phyloP scores from a whole-genome alignment of 2,888 invertebrate genomes.

The Lobophora halterata region DNA sequence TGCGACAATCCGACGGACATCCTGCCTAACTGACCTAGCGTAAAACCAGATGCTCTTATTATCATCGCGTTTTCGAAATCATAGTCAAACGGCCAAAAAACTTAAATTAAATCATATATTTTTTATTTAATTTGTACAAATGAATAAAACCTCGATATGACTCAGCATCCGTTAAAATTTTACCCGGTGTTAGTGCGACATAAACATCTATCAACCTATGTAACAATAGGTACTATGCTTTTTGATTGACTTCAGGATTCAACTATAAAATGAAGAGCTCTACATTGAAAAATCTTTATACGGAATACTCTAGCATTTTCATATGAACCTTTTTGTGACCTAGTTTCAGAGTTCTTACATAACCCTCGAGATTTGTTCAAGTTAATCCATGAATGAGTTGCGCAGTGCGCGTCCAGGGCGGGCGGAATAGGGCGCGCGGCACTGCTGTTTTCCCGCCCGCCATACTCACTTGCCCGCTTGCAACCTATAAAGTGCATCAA shows the following conservation, averaged over 20 bases:
- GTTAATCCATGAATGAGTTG: slow-evolving; percentile 31
- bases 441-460: slow-evolving; percentile 47
- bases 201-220: too few relatives aligned
- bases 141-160: too few relatives aligned
- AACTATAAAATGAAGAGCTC: too few relatives aligned
- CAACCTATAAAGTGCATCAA: slow-evolving; percentile 20
- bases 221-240: too few relatives aligned
- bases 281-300: neutral
- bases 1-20: slow-evolving; percentile 34
- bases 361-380: slow-evolving; percentile 8
- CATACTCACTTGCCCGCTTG: slow-evolving; percentile 36
- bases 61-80: too few relatives aligned
- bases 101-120: too few relatives aligned
- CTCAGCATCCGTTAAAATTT: too few relatives aligned
- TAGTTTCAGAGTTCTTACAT: slow-evolving; percentile 18
- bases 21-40: slow-evolving; percentile 26
- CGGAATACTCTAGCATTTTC: neutral
- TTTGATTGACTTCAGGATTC: too few relatives aligned
- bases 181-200: too few relatives aligned
- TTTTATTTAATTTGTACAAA: too few relatives aligned
- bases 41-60: too few relatives aligned
- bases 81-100: too few relatives aligned
- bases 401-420: slow-evolving; percentile 50
- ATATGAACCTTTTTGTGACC: slow-evolving; percentile 11
- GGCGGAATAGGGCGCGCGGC: slow-evolving; percentile 40